phyloP scores from a whole-genome alignment of 2,888 invertebrate species.

The Coremacera marginata region DNA sequence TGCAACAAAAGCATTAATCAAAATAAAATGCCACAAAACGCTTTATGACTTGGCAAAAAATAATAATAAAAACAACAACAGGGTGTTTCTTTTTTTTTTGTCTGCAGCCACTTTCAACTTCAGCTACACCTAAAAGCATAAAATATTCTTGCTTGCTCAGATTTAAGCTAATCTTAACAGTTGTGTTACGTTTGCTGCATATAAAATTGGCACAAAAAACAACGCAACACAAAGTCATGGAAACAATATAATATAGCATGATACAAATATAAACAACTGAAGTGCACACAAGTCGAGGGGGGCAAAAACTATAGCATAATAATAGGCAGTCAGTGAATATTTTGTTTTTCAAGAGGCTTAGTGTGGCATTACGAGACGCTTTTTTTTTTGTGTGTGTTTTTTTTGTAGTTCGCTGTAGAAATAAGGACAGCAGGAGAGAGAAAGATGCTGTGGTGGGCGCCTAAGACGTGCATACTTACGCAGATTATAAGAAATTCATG shows the following conservation, averaged over 20 bases:
- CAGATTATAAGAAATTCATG: background rate
- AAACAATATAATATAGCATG: slow-evolving; percentile 2
- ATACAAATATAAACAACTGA: background rate
- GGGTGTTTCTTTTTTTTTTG: background rate
- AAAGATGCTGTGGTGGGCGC: background rate
- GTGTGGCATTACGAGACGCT: background rate
- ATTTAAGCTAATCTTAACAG: slow-evolving; percentile 23
- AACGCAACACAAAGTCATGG: background rate
- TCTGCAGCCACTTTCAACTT: background rate
- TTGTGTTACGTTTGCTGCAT: slow-evolving; percentile 20
- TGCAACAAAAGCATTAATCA: slow-evolving; percentile 36
- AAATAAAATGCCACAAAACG: slow-evolving; percentile 29
- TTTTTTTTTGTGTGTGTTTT: too few species aligned
- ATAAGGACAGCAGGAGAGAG: background rate
- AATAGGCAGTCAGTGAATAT: slow-evolving; percentile 21
- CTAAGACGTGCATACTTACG: background rate
- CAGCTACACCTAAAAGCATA: slow-evolving; percentile 10
- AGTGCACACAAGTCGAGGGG: background rate
- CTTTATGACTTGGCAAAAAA: slow-evolving; percentile 27
- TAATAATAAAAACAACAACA: background rate
- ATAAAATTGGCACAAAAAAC: slow-evolving; percentile 3
- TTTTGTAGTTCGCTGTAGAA: too few species aligned
- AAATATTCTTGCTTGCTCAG: slow-evolving; percentile 14
- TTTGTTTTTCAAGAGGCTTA: slow-evolving; percentile 30
- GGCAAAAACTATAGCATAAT: background rate